Percentiles rank a stretch among this genome's conserved stretches.
Conservation (phyloP, 2,888 invertebrate genomes). For the Pseudococcus viburni region DNA sequence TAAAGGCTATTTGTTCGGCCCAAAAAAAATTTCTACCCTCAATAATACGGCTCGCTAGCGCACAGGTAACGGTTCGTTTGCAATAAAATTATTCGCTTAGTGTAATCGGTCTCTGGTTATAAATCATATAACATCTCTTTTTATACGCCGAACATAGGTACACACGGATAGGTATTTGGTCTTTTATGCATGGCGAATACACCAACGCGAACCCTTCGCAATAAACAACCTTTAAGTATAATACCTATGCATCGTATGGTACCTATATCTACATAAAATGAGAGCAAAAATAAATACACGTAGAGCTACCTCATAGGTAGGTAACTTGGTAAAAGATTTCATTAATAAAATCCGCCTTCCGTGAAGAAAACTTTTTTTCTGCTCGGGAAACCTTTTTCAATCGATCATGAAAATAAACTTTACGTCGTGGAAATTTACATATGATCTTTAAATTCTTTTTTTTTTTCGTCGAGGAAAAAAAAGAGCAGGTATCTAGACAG, state of each 20-base stretch:
- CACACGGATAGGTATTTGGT: not conserved
- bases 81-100: constrained; percentile 42
- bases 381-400: not conserved
- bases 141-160: not conserved
- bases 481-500: not conserved
- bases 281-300: not conserved
- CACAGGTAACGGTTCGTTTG: not conserved
- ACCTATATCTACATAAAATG: not conserved
- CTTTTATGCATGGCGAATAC: constrained; percentile 15
- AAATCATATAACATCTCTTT: constrained; percentile 27
- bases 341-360: constrained; percentile 3
- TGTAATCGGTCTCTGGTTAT: constrained; percentile 24
- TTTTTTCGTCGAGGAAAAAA: not conserved
- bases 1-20: not conserved
- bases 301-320: not conserved
- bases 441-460: constrained; percentile 31
- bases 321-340: constrained; percentile 26
- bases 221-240: constrained; percentile 8
- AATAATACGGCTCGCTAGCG: not conserved
- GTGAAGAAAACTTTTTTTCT: not conserved
- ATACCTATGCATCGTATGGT: not conserved
- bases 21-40: not conserved
- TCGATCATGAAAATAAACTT: constrained; percentile 42
- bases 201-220: not conserved
- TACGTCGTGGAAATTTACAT: constrained; percentile 12